phyloP scores from a whole-genome alignment of 2,888 invertebrate genomes.

The Julus scandinavius region DNA sequence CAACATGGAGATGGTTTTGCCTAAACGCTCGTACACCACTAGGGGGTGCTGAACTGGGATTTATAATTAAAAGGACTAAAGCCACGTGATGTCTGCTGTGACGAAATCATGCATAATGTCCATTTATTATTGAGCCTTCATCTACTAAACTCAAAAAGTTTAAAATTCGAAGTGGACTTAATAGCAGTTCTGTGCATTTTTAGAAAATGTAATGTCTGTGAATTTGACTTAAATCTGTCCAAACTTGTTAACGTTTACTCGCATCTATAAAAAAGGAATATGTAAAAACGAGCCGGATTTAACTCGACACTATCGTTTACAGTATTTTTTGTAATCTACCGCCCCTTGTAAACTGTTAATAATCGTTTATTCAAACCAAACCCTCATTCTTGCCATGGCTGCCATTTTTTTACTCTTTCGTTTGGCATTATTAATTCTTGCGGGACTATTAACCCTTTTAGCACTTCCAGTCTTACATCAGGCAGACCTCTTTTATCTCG shows the following conservation, averaged over 20 bases:
- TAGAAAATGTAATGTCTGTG: too few species aligned
- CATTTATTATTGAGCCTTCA: too few species aligned
- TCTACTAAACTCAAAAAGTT: too few species aligned
- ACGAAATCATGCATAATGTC: too few species aligned
- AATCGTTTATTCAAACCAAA: not conserved
- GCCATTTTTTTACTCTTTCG: not conserved
- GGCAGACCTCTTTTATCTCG: conserved; percentile 7
- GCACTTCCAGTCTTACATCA: conserved; percentile 17
- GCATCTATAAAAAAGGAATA: not conserved
- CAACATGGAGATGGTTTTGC: too few species aligned
- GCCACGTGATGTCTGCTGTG: too few species aligned
- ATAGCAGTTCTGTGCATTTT: too few species aligned
- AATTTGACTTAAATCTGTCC: not conserved
- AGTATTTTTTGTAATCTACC: not conserved
- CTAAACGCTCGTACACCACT: too few species aligned
- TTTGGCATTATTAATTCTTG: not conserved
- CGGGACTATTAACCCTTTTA: conserved; percentile 29
- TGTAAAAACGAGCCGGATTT: not conserved
- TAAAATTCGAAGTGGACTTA: too few species aligned
- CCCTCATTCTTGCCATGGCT: not conserved
- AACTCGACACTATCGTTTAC: not conserved
- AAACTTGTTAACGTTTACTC: too few species aligned
- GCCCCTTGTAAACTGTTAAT: conserved; percentile 2
- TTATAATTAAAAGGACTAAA: too few species aligned
- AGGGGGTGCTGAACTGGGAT: too few species aligned